Percentiles rank a stretch among this genome's conserved stretches.
phyloP scores from a whole-genome alignment of 2,888 invertebrate genomes.

The Macaria liturata region DNA sequence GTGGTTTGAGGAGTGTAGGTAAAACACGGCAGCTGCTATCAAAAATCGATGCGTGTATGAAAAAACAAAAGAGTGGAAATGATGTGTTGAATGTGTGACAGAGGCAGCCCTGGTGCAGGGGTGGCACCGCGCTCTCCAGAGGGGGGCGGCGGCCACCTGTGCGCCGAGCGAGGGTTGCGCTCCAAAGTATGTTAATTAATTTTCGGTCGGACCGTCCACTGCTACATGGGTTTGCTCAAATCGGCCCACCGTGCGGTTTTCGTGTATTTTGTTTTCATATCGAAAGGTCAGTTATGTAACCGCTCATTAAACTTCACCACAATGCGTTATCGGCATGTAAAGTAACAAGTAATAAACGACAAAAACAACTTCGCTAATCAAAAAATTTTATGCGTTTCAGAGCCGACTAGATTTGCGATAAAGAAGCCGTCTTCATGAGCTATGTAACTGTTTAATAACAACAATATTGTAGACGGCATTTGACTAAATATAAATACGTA shows the following conservation, averaged over 20 bases:
- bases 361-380: constrained; percentile 11
- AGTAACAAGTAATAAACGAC: constrained; percentile 23
- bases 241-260: constrained; percentile 74
- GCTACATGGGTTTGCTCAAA: constrained; percentile 66
- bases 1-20: too few species aligned
- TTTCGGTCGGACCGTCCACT: constrained; percentile 78
- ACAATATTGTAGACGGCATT: constrained; percentile 4
- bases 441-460: background rate
- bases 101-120: constrained; percentile 46
- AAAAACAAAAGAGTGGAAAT: constrained; percentile 24
- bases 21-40: constrained; percentile 22
- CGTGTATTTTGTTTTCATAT: constrained; percentile 64
- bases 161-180: constrained; percentile 63
- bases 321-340: constrained; percentile 20
- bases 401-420: background rate
- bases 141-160: constrained; percentile 65
- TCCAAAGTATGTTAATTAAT: constrained; percentile 83
- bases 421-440: constrained; percentile 1
- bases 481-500: constrained; percentile 5
- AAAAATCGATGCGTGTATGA: constrained; percentile 22
- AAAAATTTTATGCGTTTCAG: constrained; percentile 16
- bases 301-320: constrained; percentile 41
- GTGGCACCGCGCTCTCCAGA: constrained; percentile 27
- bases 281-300: constrained; percentile 58
- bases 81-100: constrained; percentile 38